Percentiles rank a stretch among this genome's conserved stretches.
These are phyloP conservation scores for Phania funesta DNA, from an alignment of 2,888 invertebrate species.

Conservation along the genomic window DNA sequence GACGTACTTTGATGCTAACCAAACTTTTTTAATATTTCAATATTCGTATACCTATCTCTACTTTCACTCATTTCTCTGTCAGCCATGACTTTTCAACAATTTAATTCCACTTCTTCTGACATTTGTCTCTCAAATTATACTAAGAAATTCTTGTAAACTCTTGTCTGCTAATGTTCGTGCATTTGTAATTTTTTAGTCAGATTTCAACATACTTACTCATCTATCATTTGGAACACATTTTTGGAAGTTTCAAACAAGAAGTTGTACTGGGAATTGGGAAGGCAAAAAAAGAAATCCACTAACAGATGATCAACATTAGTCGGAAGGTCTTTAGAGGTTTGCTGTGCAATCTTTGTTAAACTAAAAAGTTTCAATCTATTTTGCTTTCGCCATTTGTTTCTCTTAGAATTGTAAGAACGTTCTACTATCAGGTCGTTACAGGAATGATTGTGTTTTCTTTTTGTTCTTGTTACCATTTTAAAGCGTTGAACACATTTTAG, in stretches of 20 bases:
- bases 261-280: conserved; percentile 19
- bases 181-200: conserved; percentile 3
- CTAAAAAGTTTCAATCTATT: conserved; percentile 46
- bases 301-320: conserved; percentile 65
- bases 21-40: not conserved
- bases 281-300: conserved; percentile 30
- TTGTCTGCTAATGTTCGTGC: conserved; percentile 13
- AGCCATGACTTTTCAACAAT: conserved; percentile 35
- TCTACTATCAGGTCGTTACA: not conserved
- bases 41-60: not conserved
- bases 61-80: not conserved
- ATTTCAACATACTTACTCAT: conserved; percentile 28
- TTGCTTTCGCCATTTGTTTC: conserved; percentile 2
- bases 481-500: conserved; percentile 9
- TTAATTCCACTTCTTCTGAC: not conserved
- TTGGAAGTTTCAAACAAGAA: conserved; percentile 21
- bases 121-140: conserved; percentile 37
- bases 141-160: conserved; percentile 30
- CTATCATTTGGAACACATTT: conserved; percentile 19
- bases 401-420: conserved; percentile 26
- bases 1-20: too few species aligned
- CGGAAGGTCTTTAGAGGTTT: conserved; percentile 62
- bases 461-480: not conserved
- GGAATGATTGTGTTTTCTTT: conserved; percentile 9
- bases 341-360: conserved; percentile 62